phyloP scores from a whole-genome alignment of 2,888 invertebrate species.

The Tachina grossa region DNA sequence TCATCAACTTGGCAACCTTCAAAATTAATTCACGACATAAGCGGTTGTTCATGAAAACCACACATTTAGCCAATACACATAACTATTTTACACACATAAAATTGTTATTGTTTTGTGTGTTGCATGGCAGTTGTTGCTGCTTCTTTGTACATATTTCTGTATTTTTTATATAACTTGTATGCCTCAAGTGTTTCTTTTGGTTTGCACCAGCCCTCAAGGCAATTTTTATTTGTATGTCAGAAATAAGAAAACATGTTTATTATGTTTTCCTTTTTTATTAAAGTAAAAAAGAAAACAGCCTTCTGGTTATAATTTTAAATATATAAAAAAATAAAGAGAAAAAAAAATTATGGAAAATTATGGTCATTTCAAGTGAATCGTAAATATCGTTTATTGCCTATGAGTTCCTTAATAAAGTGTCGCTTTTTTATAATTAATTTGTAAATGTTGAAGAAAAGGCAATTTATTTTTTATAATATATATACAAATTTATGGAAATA shows the following conservation, averaged over 20 bases:
- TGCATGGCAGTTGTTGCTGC: not conserved
- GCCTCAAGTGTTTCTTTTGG: slow-evolving; percentile 48
- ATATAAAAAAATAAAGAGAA: slow-evolving; percentile 17
- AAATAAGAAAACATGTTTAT: slow-evolving; percentile 14
- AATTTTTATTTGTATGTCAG: slow-evolving; percentile 49
- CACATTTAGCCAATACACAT: slow-evolving; percentile 7
- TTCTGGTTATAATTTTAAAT: slow-evolving; percentile 34
- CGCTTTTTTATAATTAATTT: too few relatives aligned
- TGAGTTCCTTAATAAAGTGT: not conserved
- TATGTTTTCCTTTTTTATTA: slow-evolving; percentile 5
- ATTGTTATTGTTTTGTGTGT: not conserved
- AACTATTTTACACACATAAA: not conserved
- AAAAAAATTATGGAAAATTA: slow-evolving; percentile 30
- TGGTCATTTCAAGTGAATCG: slow-evolving; percentile 7
- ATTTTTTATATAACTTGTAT: slow-evolving; percentile 25
- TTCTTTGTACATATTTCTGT: not conserved
- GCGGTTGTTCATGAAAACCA: not conserved
- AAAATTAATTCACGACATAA: not conserved
- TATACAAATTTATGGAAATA: too few relatives aligned
- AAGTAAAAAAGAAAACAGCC: slow-evolving; percentile 1
- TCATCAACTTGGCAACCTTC: too few relatives aligned
- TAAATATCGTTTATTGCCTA: slow-evolving; percentile 5
- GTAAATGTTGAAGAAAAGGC: too few relatives aligned
- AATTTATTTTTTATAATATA: too few relatives aligned
- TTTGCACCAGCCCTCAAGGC: slow-evolving; percentile 53